Evolutionary conservation across 2,113 vertebrate genomes (phyloP).

Genomic region (Vulpes lagopus): DNA sequence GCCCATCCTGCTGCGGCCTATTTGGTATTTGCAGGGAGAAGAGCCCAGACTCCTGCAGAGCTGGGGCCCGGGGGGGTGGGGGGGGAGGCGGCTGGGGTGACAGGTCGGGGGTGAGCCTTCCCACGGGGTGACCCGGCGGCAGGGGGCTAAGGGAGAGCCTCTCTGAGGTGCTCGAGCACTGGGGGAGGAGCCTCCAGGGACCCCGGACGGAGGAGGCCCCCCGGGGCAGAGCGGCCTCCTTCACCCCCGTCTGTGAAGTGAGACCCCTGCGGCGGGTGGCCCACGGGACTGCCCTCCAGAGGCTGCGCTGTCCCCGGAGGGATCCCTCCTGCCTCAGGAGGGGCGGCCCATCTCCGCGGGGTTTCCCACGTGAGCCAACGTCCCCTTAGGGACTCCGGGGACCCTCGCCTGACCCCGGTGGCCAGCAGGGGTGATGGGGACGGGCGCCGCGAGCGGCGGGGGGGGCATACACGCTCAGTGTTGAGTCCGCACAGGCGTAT

Average conservation of each 20-base stretch:
- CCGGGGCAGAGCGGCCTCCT: too few species aligned
- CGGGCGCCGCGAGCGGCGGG: too few species aligned
- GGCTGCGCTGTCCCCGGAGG: fast-evolving
- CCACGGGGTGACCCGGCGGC: fast-evolving
- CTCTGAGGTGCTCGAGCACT: neutral
- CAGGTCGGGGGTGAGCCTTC: fast-evolving
- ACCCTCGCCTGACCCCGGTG: neutral
- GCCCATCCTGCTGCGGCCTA: fast-evolving
- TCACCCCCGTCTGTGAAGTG: neutral
- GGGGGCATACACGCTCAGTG: fast-evolving
- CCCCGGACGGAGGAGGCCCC: too few species aligned
- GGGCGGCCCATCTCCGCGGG: fast-evolving
- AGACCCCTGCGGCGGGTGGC: neutral
- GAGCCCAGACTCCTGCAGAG: neutral
- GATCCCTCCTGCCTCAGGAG: fast-evolving
- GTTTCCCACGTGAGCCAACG: neutral
- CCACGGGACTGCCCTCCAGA: neutral
- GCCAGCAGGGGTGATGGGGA: neutral
- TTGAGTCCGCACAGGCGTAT: neutral
- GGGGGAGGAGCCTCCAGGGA: neutral
- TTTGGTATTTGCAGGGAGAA: neutral
- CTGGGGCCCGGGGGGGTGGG: too few species aligned
- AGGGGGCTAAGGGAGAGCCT: neutral
- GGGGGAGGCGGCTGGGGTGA: too few species aligned
- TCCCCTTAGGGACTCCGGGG: neutral